Conservation (phyloP, 2,797 vertebrate genomes). For the Sebastes trivittatus region DNA sequence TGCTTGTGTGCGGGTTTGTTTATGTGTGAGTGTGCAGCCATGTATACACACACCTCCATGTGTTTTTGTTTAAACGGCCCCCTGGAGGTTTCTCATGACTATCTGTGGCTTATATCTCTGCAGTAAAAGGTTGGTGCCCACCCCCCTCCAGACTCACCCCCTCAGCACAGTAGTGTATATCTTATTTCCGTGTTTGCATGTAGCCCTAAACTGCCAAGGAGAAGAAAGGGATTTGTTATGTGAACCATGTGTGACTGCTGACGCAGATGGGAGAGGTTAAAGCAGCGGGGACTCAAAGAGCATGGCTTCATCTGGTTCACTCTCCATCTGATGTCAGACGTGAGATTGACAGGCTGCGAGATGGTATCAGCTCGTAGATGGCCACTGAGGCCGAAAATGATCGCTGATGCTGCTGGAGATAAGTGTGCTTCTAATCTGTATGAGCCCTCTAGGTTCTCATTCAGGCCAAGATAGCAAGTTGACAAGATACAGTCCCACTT, state of each 20-base stretch:
- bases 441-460: not conserved
- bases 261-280: constrained; percentile 72
- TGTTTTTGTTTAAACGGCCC: constrained; percentile 57
- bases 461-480: not conserved
- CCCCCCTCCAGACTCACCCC: constrained; percentile 55
- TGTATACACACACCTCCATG: constrained; percentile 28
- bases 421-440: constrained; percentile 2
- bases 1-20: constrained; percentile 15
- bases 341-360: constrained; percentile 56
- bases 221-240: constrained; percentile 75
- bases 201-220: constrained; percentile 66
- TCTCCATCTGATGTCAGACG: constrained; percentile 40
- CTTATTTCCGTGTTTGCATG: constrained; percentile 78
- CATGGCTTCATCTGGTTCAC: constrained; percentile 46
- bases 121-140: constrained; percentile 47
- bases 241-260: constrained; percentile 81
- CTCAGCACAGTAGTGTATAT: constrained; percentile 69
- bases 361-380: constrained; percentile 47
- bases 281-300: constrained; percentile 53
- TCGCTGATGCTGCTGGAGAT: constrained; percentile 47
- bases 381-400: constrained; percentile 53
- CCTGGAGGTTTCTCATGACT: constrained; percentile 37
- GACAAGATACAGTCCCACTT: not conserved
- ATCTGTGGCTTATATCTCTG: constrained; percentile 50
- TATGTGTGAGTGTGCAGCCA: constrained; percentile 8